phyloP scores from a whole-genome alignment of 2,113 vertebrate species.

The Ploceus nigricollis region DNA sequence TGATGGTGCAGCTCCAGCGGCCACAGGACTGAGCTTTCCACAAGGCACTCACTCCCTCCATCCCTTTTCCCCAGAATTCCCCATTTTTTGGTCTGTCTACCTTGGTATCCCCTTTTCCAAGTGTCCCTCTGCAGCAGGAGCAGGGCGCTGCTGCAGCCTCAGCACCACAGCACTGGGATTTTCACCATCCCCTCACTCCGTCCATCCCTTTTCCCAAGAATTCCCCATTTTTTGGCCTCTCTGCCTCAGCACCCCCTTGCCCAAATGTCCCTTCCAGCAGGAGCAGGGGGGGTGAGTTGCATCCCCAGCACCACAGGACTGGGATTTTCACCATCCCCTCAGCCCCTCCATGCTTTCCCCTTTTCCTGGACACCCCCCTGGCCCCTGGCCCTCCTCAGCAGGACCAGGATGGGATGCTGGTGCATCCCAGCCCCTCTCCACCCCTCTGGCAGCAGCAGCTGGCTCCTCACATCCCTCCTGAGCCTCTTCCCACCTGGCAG shows the following conservation, averaged over 20 bases:
- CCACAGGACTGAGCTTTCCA: not conserved
- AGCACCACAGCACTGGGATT: not conserved
- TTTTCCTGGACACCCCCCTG: no score
- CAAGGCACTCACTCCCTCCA: accelerated
- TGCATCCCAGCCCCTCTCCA: not conserved
- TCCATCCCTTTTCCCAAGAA: not conserved
- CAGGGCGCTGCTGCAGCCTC: not conserved
- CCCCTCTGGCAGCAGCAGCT: not conserved
- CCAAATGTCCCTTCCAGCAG: not conserved
- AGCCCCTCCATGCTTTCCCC: accelerated
- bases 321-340: not conserved
- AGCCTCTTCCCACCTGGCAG: not conserved
- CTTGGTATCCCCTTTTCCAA: accelerated
- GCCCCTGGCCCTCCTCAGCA: not conserved
- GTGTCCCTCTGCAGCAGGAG: not conserved
- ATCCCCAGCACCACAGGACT: not conserved
- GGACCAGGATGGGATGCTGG: not conserved
- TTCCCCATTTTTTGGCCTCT: not conserved
- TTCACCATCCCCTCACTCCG: accelerated
- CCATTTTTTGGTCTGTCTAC: not conserved
- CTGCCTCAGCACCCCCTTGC: accelerated
- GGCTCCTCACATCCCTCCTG: not conserved
- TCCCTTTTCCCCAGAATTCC: not conserved
- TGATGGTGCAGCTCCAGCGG: not conserved
- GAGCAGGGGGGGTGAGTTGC: not conserved